phyloP scores from a whole-genome alignment of 2,113 vertebrate genomes.

The Syngnathus typhle region DNA sequence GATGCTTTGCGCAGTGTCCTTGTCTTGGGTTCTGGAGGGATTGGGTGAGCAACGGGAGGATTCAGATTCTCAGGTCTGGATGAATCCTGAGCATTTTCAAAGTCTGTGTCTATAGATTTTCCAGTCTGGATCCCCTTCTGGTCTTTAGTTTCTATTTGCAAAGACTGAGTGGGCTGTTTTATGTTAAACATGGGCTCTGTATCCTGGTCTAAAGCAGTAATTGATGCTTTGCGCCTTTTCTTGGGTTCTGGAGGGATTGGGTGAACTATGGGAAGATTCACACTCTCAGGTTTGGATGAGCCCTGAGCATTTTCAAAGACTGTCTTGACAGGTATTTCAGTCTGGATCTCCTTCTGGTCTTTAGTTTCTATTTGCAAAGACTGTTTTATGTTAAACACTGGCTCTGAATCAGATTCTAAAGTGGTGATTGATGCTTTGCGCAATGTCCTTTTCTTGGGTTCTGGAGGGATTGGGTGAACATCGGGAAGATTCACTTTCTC shows the following conservation, averaged over 20 bases:
- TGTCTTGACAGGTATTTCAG: not conserved
- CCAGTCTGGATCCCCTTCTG: slow-evolving; percentile 12
- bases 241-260: slow-evolving; percentile 41
- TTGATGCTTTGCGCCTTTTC: slow-evolving; percentile 50
- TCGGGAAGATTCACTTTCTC: slow-evolving; percentile 19
- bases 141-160: not conserved
- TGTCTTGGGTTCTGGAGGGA: slow-evolving; percentile 50
- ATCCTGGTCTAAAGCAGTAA: slow-evolving; percentile 45
- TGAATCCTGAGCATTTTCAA: not conserved
- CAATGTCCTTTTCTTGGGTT: slow-evolving; percentile 48
- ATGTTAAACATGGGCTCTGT: slow-evolving; percentile 10
- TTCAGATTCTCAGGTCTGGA: slow-evolving; percentile 22
- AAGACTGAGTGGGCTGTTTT: slow-evolving; percentile 6
- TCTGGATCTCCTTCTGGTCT: slow-evolving; percentile 14
- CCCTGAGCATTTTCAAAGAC: not conserved
- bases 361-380: not conserved
- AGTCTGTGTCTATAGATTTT: slow-evolving; percentile 11
- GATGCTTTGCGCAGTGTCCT: slow-evolving; percentile 42
- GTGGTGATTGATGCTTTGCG: slow-evolving; percentile 44
- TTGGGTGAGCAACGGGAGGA: slow-evolving; percentile 16
- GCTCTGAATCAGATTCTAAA: slow-evolving; percentile 39
- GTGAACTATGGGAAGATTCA: slow-evolving; percentile 17
- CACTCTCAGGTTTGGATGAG: slow-evolving; percentile 17
- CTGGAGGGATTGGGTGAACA: slow-evolving; percentile 27
- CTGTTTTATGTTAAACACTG: slow-evolving; percentile 16